These are phyloP conservation scores for Cirrhinus molitorella DNA, from an alignment of 2,797 vertebrate species.

Conservation along the genomic window DNA sequence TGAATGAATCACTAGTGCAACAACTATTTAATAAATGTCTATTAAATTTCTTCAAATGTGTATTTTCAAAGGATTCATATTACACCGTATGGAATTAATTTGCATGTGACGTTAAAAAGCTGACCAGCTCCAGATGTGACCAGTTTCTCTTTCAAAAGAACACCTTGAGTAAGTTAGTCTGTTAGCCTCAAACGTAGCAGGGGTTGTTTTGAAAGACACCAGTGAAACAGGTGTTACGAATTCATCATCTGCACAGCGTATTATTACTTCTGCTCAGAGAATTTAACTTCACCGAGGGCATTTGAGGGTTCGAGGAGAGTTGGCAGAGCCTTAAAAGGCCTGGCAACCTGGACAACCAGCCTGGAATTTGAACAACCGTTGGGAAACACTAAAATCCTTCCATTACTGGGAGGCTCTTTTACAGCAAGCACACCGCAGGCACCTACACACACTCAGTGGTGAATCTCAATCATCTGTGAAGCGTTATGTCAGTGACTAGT, in stretches of 20 bases:
- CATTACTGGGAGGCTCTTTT: slow-evolving; percentile 8
- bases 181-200: background rate
- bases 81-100: slow-evolving; percentile 19
- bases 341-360: slow-evolving; percentile 51
- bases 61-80: slow-evolving; percentile 9
- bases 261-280: slow-evolving; percentile 39
- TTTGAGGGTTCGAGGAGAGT: slow-evolving; percentile 42
- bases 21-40: background rate
- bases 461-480: background rate
- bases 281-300: slow-evolving; percentile 49
- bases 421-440: background rate
- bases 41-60: background rate
- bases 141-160: slow-evolving; percentile 14
- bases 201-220: slow-evolving; percentile 41
- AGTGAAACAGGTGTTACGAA: slow-evolving; percentile 42
- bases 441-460: background rate
- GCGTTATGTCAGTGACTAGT: background rate
- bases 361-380: slow-evolving; percentile 55
- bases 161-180: slow-evolving; percentile 13
- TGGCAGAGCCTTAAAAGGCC: slow-evolving; percentile 51
- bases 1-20: background rate
- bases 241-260: slow-evolving; percentile 54
- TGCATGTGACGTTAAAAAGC: slow-evolving; percentile 1
- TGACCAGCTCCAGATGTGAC: slow-evolving; percentile 42
- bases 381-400: slow-evolving; percentile 40